Percentiles rank a stretch among this genome's conserved stretches.
Conservation (phyloP, 1,140 invertebrate genomes). For the Brachionus plicatilis region DNA sequence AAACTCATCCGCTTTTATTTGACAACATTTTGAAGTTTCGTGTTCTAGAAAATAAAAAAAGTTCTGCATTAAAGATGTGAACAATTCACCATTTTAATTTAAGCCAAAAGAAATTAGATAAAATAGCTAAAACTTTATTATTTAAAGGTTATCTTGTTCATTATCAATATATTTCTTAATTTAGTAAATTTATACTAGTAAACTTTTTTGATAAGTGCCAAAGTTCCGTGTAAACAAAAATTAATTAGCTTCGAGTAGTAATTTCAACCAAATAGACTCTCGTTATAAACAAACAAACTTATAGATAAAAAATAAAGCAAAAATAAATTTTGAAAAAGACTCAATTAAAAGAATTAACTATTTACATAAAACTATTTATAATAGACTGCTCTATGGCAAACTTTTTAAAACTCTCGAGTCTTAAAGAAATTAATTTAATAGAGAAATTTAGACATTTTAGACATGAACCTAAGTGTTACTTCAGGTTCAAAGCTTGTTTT, state of each 20-base stretch:
- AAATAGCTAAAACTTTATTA: neutral
- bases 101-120: neutral
- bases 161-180: neutral
- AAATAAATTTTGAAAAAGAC: neutral
- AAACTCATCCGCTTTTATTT: neutral
- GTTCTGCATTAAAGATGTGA: neutral
- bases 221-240: neutral
- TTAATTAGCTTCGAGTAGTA: neutral
- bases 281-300: neutral
- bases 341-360: neutral
- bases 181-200: too few relatives aligned
- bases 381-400: neutral
- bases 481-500: neutral
- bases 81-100: neutral
- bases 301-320: too few relatives aligned
- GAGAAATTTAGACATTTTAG: neutral
- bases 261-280: neutral
- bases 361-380: neutral
- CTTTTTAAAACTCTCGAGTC: neutral
- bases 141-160: too few relatives aligned
- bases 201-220: neutral
- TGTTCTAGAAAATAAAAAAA: neutral
- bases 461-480: neutral
- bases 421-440: neutral
- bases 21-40: neutral